A percentile compares a stretch with the other conserved stretches of the same genome.
These are phyloP conservation scores for Calameuta pallipes DNA, from an alignment of 2,888 invertebrate genomes.

Conservation along the genomic window DNA sequence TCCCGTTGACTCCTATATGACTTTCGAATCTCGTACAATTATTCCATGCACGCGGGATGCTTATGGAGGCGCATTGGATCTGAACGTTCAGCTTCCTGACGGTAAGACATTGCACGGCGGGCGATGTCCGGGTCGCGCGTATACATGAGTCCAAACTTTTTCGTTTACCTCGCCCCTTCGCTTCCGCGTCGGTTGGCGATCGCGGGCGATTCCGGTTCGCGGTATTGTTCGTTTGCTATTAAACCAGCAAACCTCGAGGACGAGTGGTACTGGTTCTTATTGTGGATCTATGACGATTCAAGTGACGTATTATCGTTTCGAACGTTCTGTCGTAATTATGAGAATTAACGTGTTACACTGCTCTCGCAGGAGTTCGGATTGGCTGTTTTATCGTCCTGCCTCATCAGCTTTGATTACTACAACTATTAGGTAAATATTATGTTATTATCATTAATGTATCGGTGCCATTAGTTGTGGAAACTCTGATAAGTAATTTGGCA, in stretches of 20 bases:
- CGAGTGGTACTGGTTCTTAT: conserved; percentile 39
- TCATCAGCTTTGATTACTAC: conserved; percentile 23
- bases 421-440: conserved; percentile 6
- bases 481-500: neutral
- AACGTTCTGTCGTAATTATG: conserved; percentile 39
- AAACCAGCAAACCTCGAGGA: conserved; percentile 38
- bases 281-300: conserved; percentile 32
- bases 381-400: conserved; percentile 30
- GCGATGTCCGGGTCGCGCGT: conserved; percentile 37
- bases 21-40: neutral
- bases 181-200: neutral
- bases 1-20: neutral
- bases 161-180: neutral
- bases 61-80: conserved; percentile 41
- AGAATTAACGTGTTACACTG: conserved; percentile 59
- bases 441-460: neutral
- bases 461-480: neutral
- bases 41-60: conserved; percentile 24
- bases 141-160: conserved; percentile 33
- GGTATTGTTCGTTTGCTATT: conserved; percentile 1
- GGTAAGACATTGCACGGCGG: conserved; percentile 43
- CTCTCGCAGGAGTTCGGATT: conserved; percentile 60
- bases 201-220: conserved; percentile 3
- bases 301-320: conserved; percentile 36
- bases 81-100: conserved; percentile 40